Base-by-base conservation (phyloP, 1,140 invertebrate species). In the Diabrotica virgifera region DNA sequence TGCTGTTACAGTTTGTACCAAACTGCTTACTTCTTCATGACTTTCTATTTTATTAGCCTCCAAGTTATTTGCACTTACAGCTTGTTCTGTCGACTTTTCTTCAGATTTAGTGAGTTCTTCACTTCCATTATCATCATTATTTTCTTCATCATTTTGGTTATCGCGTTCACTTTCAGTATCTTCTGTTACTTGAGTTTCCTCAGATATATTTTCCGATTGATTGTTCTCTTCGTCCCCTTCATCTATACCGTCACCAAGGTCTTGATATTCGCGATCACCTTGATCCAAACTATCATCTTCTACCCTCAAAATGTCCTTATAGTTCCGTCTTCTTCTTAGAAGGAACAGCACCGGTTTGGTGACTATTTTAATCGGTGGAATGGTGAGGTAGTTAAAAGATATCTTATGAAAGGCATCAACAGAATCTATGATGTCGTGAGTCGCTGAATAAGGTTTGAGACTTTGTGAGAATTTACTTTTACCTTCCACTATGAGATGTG, bases 401-500 rank as follows among this genome's bases (percentile, higher is more conserved):
- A 95, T 86, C 71, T 90, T 89, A 55, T 89, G 90, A 80, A 93
- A 95, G 61, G 89, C 88, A 72, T 94, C 90, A 1, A 94, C 81
- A 63, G 85, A 86, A 74, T 91, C 88, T 53, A 94, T 73, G 57
- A 90, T 86, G 50, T 87, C 85, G 74, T 92, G 90, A 4, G 90
- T 89, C 70, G 87, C 82, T 14, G 84, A 78, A 71, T 90, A 90
- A 6, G 85, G 82, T 74, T 89, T 88, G 62, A 93, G 82, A 72
- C 86, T 86, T 36, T 85, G 79, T 0, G 89, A 91, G 77, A 91
- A 90, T 83, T 90, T 91, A 72, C 88, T 92, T 77, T 89, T 92
- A 0, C 87, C 89, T 82, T 92, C 91, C 38, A 92, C 80, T 66
- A 96, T 78, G 37, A 96, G 80, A 81, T 95, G 90, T 35, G 90